Base-by-base conservation (phyloP, 2,113 vertebrate genomes). In the Leiothrix lutea region DNA sequence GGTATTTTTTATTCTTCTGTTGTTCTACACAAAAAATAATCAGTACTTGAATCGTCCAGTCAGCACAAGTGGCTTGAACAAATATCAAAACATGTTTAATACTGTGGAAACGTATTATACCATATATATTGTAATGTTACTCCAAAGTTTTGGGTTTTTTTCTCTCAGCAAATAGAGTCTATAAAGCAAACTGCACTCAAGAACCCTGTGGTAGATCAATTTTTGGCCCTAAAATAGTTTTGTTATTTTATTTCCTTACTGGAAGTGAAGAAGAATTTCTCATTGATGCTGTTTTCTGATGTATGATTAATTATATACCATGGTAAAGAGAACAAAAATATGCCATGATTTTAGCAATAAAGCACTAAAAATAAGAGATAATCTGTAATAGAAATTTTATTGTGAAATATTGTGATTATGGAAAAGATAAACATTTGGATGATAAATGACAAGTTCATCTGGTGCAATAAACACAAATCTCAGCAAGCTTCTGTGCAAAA, bases 271-370 rank as follows among this genome's bases (percentile, higher is more conserved):
- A 94, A 92, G 58, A 90, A 80, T 86, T 38, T 86, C 77, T 95
- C 42, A 95, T 84, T 84, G 71, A 91, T 97, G 62, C 33, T 71
- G 14, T 84, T 91, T 95, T 86, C 74, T 81, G 72, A 92, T 92
- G 79, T 77, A 95, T 17, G 4, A 81, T 97, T 96, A 97, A 94
- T 94, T 95, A 89, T 42, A 88, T 36, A 86, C 23, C 75, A 96
- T 85, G 84, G 69, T 73, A 95, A 94, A 92, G 61, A 87, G 57
- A 93, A 82, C 6, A 61, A 40, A 31, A 94, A 85, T 54, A 83
- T 31, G 24, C 83, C 17, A 95, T 86, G 60, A 62, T 80, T 21
- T 75, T 85, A 92, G 44, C 80, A 80, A 69, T 71, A 86, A 87
- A 90, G 8, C 19, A 65, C 57, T 87, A 96, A 92, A 93, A 83